A percentile compares a stretch with the other conserved stretches of the same genome.
Conservation (phyloP, 2,888 invertebrate genomes). For the Coenonympha arcania region DNA sequence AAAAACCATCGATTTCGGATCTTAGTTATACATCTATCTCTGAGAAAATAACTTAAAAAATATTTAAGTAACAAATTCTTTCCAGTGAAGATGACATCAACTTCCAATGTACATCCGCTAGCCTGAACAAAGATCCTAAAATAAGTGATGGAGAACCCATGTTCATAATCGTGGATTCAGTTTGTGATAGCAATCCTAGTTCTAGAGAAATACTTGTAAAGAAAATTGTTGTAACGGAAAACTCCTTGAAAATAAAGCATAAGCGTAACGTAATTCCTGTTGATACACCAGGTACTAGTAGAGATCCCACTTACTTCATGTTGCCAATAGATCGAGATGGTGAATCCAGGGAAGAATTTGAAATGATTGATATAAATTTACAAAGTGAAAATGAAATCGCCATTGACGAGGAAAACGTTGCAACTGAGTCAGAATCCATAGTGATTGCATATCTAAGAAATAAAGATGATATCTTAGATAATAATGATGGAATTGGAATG, state of each 20-base stretch:
- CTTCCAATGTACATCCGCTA: slow-evolving; percentile 33
- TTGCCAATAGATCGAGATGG: slow-evolving; percentile 29
- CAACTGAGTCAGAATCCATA: slow-evolving; percentile 39
- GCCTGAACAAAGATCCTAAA: slow-evolving; percentile 29
- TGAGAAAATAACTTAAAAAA: slow-evolving; percentile 27
- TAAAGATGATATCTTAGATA: slow-evolving; percentile 34
- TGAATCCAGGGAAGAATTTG: slow-evolving; percentile 40
- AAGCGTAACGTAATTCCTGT: slow-evolving; percentile 32
- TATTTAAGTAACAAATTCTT: slow-evolving; percentile 45
- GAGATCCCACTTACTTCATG: slow-evolving; percentile 29
- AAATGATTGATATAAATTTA: slow-evolving; percentile 45
- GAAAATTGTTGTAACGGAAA: slow-evolving; percentile 29
- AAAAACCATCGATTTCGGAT: slow-evolving; percentile 25
- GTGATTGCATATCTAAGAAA: slow-evolving; percentile 46
- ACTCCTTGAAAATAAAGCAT: slow-evolving; percentile 30
- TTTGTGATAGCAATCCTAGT: slow-evolving; percentile 38
- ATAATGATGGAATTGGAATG: slow-evolving; percentile 37
- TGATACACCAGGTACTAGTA: slow-evolving; percentile 43
- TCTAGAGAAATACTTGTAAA: slow-evolving; percentile 39
- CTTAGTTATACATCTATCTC: slow-evolving; percentile 27
- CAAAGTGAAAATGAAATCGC: slow-evolving; percentile 44
- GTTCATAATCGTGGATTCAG: slow-evolving; percentile 44
- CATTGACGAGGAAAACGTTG: slow-evolving; percentile 33
- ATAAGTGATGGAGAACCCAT: slow-evolving; percentile 38
- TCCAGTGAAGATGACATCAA: slow-evolving; percentile 46